Evolutionary conservation across 2,888 invertebrate species (phyloP).

Genomic region (Dysmachus trigonus): DNA sequence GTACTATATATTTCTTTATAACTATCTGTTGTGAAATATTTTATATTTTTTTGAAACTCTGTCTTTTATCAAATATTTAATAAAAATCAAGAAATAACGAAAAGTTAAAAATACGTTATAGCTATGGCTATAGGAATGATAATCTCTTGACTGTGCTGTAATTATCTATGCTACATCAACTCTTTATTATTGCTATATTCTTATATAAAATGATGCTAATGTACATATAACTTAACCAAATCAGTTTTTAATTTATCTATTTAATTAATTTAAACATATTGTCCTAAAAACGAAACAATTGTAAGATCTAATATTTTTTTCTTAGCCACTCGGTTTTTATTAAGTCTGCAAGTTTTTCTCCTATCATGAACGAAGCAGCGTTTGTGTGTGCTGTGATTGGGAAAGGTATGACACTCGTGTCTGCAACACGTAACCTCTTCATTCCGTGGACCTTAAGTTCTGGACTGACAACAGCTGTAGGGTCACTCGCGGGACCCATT

Average conservation of each 20-base stretch:
- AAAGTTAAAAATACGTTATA: too few relatives aligned
- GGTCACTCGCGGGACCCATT: conserved; percentile 72
- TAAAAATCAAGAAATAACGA: too few relatives aligned
- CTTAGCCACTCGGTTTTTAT: conserved; percentile 67
- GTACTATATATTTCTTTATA: too few relatives aligned
- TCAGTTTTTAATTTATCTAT: neutral
- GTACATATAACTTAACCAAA: neutral
- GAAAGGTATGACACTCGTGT: conserved; percentile 72
- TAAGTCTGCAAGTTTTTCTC: conserved; percentile 73
- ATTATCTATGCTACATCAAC: too few relatives aligned
- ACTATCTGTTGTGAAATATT: too few relatives aligned
- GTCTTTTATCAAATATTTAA: too few relatives aligned
- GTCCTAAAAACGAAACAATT: neutral
- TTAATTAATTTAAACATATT: neutral
- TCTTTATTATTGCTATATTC: too few relatives aligned
- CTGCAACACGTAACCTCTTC: conserved; percentile 69
- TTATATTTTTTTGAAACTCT: too few relatives aligned
- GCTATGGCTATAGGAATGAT: too few relatives aligned
- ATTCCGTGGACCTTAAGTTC: conserved; percentile 70
- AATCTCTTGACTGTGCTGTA: too few relatives aligned
- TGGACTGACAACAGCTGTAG: conserved; percentile 71
- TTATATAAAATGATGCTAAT: neutral
- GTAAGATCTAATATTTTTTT: neutral
- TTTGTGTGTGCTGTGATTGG: conserved; percentile 72
- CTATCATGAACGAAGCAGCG: conserved; percentile 74